A percentile compares a stretch with the other conserved stretches of the same genome.
phyloP scores from a whole-genome alignment of 2,888 invertebrate species.

The Anodontia alba region DNA sequence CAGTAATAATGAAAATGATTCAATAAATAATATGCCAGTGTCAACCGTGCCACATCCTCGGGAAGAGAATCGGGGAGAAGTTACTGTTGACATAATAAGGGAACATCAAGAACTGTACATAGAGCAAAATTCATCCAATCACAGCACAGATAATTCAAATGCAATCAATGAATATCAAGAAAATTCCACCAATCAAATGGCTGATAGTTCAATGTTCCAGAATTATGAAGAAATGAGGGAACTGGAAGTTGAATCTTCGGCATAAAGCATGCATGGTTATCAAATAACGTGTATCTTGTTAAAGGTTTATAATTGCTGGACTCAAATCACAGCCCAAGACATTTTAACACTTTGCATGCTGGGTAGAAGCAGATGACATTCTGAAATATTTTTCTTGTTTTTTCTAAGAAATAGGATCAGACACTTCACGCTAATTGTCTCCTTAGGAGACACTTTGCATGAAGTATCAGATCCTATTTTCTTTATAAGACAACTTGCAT shows the following conservation, averaged over 20 bases:
- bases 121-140: constrained; percentile 59
- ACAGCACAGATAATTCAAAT: constrained; percentile 44
- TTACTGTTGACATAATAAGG: constrained; percentile 48
- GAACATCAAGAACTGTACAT: constrained; percentile 56
- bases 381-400: too few relatives aligned
- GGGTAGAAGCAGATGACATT: too few relatives aligned
- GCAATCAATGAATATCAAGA: constrained; percentile 35
- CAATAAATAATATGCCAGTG: neutral
- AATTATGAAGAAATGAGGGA: constrained; percentile 15
- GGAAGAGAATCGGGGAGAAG: neutral
- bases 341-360: too few relatives aligned
- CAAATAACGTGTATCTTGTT: too few relatives aligned
- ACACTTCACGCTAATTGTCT: too few relatives aligned
- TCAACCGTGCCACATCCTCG: neutral
- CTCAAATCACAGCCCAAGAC: too few relatives aligned
- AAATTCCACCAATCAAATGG: constrained; percentile 19
- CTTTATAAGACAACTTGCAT: too few relatives aligned
- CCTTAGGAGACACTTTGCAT: too few relatives aligned
- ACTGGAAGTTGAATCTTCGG: neutral
- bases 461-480: too few relatives aligned
- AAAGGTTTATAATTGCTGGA: too few relatives aligned
- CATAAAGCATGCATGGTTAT: too few relatives aligned
- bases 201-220: constrained; percentile 11
- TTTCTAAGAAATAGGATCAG: too few relatives aligned
- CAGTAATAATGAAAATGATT: constrained; percentile 20